Conservation (phyloP, 2,888 invertebrate species). For the Chelonus formosanus region DNA sequence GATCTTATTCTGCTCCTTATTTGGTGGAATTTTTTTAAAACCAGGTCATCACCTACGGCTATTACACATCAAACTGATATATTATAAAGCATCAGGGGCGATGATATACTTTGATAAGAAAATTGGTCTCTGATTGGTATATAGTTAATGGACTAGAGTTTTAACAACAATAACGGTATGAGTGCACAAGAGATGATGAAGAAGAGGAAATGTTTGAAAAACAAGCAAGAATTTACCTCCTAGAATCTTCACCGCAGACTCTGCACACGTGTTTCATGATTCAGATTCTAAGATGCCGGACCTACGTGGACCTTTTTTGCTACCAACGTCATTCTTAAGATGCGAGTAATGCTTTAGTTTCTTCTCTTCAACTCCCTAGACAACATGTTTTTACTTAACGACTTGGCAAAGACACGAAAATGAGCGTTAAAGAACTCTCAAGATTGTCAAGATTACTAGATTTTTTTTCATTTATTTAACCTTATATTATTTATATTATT, state of each 20-base stretch:
- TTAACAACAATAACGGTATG: conserved; percentile 12
- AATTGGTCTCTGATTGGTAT: conserved; percentile 5
- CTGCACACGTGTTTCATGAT: conserved; percentile 44
- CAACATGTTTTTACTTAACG: not conserved
- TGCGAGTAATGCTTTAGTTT: conserved; percentile 2
- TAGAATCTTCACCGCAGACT: conserved; percentile 39
- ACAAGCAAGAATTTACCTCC: conserved; percentile 11
- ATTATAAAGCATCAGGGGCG: not conserved
- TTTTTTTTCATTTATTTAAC: too few relatives aligned
- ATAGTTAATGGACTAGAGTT: not conserved
- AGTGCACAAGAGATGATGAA: not conserved
- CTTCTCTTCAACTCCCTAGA: not conserved
- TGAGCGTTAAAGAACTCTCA: too few relatives aligned
- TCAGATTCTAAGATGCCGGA: conserved; percentile 39
- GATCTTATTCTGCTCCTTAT: too few relatives aligned
- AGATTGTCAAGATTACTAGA: too few relatives aligned
- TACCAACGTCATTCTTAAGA: conserved; percentile 38
- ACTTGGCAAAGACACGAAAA: too few relatives aligned
- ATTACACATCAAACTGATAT: not conserved
- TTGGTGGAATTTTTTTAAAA: not conserved
- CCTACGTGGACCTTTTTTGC: conserved; percentile 43
- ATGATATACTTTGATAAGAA: conserved; percentile 20
- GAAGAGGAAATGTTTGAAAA: not conserved
- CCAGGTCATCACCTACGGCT: not conserved
- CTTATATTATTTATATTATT: too few relatives aligned